Evolutionary conservation across 2,113 vertebrate genomes (phyloP), one percentile per base, ranked within the genome.

Genomic region (Psilopsiagon aurifrons): DNA sequence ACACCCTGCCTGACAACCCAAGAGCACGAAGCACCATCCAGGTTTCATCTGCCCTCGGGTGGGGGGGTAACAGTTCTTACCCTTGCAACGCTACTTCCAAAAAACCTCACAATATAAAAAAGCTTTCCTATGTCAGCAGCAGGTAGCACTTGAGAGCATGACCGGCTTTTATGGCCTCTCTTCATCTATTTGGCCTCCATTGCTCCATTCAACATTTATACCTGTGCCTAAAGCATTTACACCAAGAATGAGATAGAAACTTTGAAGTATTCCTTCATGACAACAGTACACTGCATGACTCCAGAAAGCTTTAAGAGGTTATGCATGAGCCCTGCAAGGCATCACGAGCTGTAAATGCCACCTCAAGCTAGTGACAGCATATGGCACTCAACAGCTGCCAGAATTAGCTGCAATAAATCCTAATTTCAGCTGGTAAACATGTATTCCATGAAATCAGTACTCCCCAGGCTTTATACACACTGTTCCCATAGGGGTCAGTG

Each of bases 21-120:
- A 60, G 57, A 51, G 15, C n/a, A 47, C 33, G 25, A 71, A 62
- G 20, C 82, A 51, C 7, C 63, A 64, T 35, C 57, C 52, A 39
- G 51, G 49, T 79, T 77, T 41, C 16, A 74, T 13, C 49, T 57
- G 27, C 29, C 59, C 22, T 4, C 0, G 0, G 0, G 0, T 13
- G 11, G 52, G 46, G 31, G 71, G 10, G 57, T 47, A 25, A 29
- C 24, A 43, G 33, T 31, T 16, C 16, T 17, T 77, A 76, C 54
- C 31, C 49, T 17, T 62, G 39, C 73, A 68, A 19, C 10, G 74
- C 74, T 68, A 15, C 43, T 78, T 59, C 47, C 28, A 31, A 49
- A 83, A 93, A 83, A 4, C 2, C 6, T 68, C 85, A 19, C 57
- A 29, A 5, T 8, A 11, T 35, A 28, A 85, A 28, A 90, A 83